These are phyloP conservation scores for Theristicus caerulescens DNA, from an alignment of 2,113 vertebrate species.

Conservation along the genomic window DNA sequence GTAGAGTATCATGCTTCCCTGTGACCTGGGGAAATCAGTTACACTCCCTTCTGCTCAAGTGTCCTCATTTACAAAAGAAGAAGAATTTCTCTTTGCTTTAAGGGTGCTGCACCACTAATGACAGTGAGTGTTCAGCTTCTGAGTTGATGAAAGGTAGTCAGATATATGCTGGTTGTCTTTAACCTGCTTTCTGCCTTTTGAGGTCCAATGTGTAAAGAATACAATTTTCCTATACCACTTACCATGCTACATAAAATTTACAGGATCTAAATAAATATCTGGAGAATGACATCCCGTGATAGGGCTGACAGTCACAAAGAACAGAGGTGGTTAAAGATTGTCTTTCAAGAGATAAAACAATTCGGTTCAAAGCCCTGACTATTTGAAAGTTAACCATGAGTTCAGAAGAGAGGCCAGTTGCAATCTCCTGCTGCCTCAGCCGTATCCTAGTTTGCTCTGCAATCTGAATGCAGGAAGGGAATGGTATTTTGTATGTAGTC, in stretches of 20 bases:
- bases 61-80: not conserved
- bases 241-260: not conserved
- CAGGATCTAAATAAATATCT: not conserved
- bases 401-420: not conserved
- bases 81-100: not conserved
- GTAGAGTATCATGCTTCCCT: not conserved
- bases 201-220: not conserved
- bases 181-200: not conserved
- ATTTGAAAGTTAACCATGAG: not conserved
- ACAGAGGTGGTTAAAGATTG: not conserved
- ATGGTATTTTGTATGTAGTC: not conserved
- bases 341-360: not conserved
- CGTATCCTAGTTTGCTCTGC: not conserved
- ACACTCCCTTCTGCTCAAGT: not conserved
- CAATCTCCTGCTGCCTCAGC: not conserved
- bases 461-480: not conserved
- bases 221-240: not conserved
- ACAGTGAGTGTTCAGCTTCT: not conserved
- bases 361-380: not conserved
- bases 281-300: not conserved
- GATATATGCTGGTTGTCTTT: not conserved
- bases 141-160: not conserved
- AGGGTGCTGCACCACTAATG: not conserved
- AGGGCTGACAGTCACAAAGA: not conserved
- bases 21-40: not conserved